Evolutionary conservation across 2,113 vertebrate genomes (phyloP).

Genomic region (Tonatia bakeri): DNA sequence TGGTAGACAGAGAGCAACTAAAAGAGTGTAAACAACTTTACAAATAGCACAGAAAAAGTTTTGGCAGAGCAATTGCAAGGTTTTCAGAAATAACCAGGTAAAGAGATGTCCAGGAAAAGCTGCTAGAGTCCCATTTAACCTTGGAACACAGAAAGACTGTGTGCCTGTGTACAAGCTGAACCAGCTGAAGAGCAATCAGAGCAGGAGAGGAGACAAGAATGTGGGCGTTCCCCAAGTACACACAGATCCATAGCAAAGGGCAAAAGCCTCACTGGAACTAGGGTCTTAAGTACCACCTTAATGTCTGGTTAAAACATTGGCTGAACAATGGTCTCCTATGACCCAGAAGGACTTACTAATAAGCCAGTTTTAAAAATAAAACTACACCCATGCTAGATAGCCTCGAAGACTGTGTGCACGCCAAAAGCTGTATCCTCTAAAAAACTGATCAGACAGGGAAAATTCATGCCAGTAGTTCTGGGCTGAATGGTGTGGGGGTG

Average conservation of each 20-base stretch:
- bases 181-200: neutral
- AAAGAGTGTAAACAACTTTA: neutral
- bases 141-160: neutral
- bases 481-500: fast-evolving
- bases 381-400: neutral
- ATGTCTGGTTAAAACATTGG: neutral
- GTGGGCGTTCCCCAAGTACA: neutral
- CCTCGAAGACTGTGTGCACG: neutral
- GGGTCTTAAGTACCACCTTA: neutral
- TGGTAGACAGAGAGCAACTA: neutral
- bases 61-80: neutral
- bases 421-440: neutral
- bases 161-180: neutral
- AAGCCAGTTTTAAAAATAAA: neutral
- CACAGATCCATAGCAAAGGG: neutral
- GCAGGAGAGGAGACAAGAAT: neutral
- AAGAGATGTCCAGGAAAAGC: neutral
- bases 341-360: neutral
- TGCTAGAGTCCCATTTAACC: neutral
- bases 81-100: neutral
- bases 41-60: neutral
- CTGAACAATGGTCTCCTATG: neutral
- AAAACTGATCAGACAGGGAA: neutral
- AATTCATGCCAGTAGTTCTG: neutral
- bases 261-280: neutral